Evolutionary conservation across 64 coral and sea anemone genomes (phyloP), one percentile per base, ranked within the genome.

Genomic region (Porites australiensis): DNA sequence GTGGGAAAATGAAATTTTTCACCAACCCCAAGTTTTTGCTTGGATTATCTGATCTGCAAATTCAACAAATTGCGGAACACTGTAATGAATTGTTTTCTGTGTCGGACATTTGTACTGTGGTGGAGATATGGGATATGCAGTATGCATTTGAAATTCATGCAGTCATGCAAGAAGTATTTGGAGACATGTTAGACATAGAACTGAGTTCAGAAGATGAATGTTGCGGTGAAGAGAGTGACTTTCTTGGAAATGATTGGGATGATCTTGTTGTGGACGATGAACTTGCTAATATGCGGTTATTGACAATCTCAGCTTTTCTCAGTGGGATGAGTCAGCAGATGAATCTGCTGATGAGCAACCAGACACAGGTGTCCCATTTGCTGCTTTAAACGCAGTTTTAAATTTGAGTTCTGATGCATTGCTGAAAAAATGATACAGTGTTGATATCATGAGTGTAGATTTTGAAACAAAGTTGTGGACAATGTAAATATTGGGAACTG

Each of bases 81-180:
- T 90, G 88, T 69, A 44, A 60, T 66, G 16, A 79, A 53, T 60
- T 90, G 16, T 90, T 90, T 64, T 61, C 88, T n/a, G 37, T 90
- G 3, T n/a, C 58, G 51, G 75, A 90, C 62, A 90, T 88, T 52
- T 90, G 76, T 20, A 64, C 49, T 64, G 47, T 58, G 14, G 76
- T 90, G 19, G 88, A 90, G 79, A 90, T 90, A 13, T 90, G 88
- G 88, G 69, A 90, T 67, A 50, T 90, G 43, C 15, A 78, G 74
- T 75, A 90, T 90, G 88, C 88, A 10, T 65, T 69, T 5, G 79
- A 79, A 79, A 90, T 90, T 67, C 61, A 79, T 13, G 44, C 19
- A 44, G 47, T 88, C 62, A 20, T 78, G 75, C 77, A n/a, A 63
- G 47, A 75, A 75, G 58, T 90, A 14, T 90, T 90, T 79, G 74